phyloP scores from a whole-genome alignment of 2,888 invertebrate species.

The Tenthredo mesomela region DNA sequence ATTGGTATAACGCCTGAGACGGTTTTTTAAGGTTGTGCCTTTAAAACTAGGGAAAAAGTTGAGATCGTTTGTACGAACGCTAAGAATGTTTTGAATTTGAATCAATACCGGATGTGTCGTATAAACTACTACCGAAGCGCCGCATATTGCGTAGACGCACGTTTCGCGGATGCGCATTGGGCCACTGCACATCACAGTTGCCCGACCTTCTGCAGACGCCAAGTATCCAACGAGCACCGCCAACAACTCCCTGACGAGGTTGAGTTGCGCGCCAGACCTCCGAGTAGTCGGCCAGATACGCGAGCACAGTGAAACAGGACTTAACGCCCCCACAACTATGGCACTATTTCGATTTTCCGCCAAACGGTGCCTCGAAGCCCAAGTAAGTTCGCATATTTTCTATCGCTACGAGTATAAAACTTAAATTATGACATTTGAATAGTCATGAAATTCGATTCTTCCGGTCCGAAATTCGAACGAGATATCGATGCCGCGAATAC shows the following conservation, averaged over 20 bases:
- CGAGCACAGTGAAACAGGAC: constrained; percentile 50
- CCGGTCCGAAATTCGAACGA: constrained; percentile 64
- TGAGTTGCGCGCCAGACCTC: constrained; percentile 75
- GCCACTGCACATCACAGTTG: constrained; percentile 51
- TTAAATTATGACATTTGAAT: constrained; percentile 49
- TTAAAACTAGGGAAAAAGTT: neutral
- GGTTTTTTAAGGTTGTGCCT: neutral
- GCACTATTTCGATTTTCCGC: constrained; percentile 75
- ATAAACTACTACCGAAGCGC: constrained; percentile 4
- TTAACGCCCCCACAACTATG: constrained; percentile 66
- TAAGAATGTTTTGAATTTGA: constrained; percentile 9
- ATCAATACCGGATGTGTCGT: constrained; percentile 32
- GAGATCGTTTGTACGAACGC: neutral
- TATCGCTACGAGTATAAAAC: neutral
- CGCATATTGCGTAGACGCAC: constrained; percentile 25
- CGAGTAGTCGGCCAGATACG: constrained; percentile 70
- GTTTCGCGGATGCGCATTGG: constrained; percentile 45
- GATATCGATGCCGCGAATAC: constrained; percentile 51
- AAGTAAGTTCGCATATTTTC: constrained; percentile 64
- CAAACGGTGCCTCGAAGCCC: constrained; percentile 74
- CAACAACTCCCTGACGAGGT: constrained; percentile 53
- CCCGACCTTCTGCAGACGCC: constrained; percentile 56
- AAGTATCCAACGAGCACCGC: constrained; percentile 47
- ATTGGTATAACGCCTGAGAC: neutral
- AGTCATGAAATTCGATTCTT: constrained; percentile 55